Conservation (phyloP, 1,140 invertebrate species). For the Thaumatotibia leucotreta region DNA sequence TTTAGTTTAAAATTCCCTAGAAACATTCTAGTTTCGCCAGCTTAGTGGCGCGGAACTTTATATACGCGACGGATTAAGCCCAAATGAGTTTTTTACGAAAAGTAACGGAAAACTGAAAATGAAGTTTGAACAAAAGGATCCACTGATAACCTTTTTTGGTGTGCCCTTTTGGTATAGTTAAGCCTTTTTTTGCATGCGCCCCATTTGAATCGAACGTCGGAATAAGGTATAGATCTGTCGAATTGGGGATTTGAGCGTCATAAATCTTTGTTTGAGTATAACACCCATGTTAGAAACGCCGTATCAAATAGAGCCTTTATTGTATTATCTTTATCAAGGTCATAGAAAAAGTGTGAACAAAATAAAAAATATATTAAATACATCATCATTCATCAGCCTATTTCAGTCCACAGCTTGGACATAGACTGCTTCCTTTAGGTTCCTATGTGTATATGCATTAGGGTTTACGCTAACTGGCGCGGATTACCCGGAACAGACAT, state of each 20-base stretch:
- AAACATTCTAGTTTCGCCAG: slow-evolving; percentile 1
- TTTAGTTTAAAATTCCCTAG: not conserved
- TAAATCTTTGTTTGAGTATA: not conserved
- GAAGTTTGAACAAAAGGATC: not conserved
- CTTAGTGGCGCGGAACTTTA: not conserved
- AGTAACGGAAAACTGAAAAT: slow-evolving; percentile 1
- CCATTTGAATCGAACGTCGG: not conserved
- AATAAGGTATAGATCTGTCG: not conserved
- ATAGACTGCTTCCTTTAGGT: too few species aligned
- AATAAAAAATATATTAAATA: too few species aligned
- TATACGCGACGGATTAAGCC: slow-evolving; percentile 2
- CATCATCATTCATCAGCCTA: too few species aligned
- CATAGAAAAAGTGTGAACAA: too few species aligned
- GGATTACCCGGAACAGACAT: too few species aligned
- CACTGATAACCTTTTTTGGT: not conserved
- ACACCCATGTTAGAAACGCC: too few species aligned
- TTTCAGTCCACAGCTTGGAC: too few species aligned
- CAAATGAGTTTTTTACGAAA: slow-evolving; percentile 10
- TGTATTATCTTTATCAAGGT: too few species aligned
- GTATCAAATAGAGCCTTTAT: too few species aligned
- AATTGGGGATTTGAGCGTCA: not conserved
- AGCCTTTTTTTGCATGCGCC: not conserved
- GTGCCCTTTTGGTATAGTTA: not conserved
- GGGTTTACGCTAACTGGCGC: too few species aligned
- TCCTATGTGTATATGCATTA: too few species aligned